Evolutionary conservation across 2,888 invertebrate genomes (phyloP), one percentile per base, ranked within the genome.

Genomic region (Mycalesis mineus): DNA sequence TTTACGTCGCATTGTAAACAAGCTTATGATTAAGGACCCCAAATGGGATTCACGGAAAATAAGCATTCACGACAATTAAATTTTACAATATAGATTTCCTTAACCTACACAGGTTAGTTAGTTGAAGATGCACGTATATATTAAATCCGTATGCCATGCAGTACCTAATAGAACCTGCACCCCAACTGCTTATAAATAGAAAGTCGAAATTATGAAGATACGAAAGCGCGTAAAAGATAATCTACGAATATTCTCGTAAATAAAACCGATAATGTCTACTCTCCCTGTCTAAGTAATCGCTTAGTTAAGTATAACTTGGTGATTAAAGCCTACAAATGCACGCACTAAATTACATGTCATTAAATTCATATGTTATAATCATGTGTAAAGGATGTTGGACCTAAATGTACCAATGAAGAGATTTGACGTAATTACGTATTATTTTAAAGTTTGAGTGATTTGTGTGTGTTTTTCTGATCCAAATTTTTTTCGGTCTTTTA

Each of bases 181-280:
- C 17, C 50, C 57, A 54, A 41, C 49, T 37, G 50, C 6, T 55
- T 55, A 56, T 54, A 57, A 62, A 54, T 62, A 60, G 62, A 62
- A 62, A 62, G 62, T 57, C 50, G 44, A 50, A 61, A 53, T 55
- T 57, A 62, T 45, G 58, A 60, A 58, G 49, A 57, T 50, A 57
- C 57, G 52, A 60, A 60, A 60, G 53, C 57, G 49, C 39, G 44
- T 50, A 54, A 37, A 57, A 55, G 47, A 55, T 52, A 55, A 60
- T 62, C 59, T 60, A 22, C 55, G 42, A 49, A 57, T 42, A 33
- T 41, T 9, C 47, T 47, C 58, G 52, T 61, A 62, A 62, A 62
- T 62, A 52, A 60, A 52, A 29, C 28, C 45, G 59, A 62, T 62
- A 57, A 39, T 50, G 60, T 60, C 47, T 22, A 6, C 39, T 54